Conservation (phyloP, 2,797 vertebrate genomes). For the Meda fulgida region DNA sequence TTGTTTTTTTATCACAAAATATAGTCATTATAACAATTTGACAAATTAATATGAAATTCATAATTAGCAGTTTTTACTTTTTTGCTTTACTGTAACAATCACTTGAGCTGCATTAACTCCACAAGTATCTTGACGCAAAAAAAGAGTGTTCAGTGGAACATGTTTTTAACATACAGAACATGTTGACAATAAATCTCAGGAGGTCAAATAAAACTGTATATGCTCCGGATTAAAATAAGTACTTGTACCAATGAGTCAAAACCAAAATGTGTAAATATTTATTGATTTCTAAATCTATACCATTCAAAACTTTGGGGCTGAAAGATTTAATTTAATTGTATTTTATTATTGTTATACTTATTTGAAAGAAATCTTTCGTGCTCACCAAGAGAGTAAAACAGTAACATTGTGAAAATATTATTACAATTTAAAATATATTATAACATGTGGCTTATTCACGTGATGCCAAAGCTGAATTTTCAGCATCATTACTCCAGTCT, state of each 20-base stretch:
- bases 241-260: not conserved
- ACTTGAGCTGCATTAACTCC: not conserved
- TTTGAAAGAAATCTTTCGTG: too few species aligned
- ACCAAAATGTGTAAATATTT: not conserved
- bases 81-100: not conserved
- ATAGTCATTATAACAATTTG: not conserved
- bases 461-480: not conserved
- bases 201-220: too few species aligned
- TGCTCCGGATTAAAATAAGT: not conserved
- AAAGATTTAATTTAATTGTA: too few species aligned
- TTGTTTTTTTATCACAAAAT: not conserved
- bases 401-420: too few species aligned
- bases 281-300: too few species aligned
- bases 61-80: not conserved
- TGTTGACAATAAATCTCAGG: too few species aligned
- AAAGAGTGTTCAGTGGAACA: too few species aligned
- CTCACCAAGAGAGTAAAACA: too few species aligned
- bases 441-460: not conserved
- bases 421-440: too few species aligned
- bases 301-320: not conserved
- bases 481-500: not conserved
- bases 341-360: too few species aligned
- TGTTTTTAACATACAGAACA: not conserved
- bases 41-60: not conserved
- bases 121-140: not conserved